phyloP scores from a whole-genome alignment of 2,113 vertebrate species.

The Pseudonaja textilis region DNA sequence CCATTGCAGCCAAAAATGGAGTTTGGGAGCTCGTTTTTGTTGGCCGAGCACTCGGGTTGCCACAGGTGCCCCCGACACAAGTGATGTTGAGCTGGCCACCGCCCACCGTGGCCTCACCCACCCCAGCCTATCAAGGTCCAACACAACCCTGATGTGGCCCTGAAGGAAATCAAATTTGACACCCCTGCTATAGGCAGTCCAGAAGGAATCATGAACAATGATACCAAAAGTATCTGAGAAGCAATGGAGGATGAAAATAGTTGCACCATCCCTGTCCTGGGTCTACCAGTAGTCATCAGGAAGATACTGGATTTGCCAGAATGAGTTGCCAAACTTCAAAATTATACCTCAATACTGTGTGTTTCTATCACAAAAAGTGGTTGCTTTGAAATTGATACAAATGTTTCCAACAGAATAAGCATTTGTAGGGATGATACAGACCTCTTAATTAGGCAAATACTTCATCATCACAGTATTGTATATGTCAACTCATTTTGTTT shows the following conservation, averaged over 20 bases:
- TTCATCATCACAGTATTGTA: not conserved
- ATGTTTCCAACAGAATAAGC: not conserved
- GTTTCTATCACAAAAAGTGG: not conserved
- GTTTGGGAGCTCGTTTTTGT: no score
- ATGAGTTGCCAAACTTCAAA: not conserved
- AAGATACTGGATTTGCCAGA: not conserved
- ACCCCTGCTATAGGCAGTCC: not conserved
- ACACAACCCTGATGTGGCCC: no score
- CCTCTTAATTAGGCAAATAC: not conserved
- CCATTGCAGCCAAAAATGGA: no score
- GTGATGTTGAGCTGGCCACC: no score
- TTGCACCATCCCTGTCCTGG: not conserved
- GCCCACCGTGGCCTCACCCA: no score
- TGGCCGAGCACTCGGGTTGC: no score
- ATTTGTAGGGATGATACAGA: not conserved
- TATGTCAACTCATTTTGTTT: not conserved
- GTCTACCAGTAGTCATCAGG: not conserved
- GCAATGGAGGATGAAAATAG: not conserved
- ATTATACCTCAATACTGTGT: not conserved
- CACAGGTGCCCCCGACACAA: no score
- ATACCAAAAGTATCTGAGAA: not conserved
- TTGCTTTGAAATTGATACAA: not conserved
- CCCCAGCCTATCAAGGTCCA: no score
- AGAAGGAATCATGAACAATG: not conserved
- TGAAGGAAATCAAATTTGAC: no score